phyloP scores from a whole-genome alignment of 2,113 vertebrate species.

The Seriola aureovittata region DNA sequence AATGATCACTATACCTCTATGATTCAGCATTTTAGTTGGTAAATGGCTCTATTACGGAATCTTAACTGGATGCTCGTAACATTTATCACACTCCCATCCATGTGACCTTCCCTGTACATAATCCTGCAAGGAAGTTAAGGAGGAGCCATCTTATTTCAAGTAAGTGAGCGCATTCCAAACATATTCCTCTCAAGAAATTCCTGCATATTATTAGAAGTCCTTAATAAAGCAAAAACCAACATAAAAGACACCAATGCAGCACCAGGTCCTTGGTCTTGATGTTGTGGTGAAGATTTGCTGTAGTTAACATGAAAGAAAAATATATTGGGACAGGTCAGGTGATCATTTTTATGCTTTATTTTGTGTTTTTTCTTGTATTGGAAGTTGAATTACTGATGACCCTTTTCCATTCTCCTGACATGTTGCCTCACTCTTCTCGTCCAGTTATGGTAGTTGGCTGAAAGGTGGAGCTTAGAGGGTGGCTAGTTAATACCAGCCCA shows the following conservation, averaged over 20 bases:
- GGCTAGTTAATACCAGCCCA: too few relatives aligned
- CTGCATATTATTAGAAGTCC: not conserved
- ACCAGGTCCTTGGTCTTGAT: conserved; percentile 29
- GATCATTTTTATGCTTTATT: not conserved
- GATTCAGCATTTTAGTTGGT: conserved; percentile 26
- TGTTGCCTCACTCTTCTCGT: too few relatives aligned
- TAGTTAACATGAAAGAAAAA: not conserved
- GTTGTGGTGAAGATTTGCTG: not conserved
- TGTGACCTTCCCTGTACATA: conserved; percentile 45
- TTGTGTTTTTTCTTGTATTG: not conserved
- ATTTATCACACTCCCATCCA: conserved; percentile 29
- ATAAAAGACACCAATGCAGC: not conserved
- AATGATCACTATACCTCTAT: not conserved
- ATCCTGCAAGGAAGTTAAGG: not conserved
- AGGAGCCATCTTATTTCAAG: not conserved
- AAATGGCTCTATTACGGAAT: conserved; percentile 34
- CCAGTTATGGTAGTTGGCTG: too few relatives aligned
- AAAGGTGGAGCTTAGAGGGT: too few relatives aligned
- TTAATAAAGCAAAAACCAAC: not conserved
- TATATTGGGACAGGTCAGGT: not conserved
- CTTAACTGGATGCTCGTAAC: conserved; percentile 47
- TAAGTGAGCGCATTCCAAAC: not conserved
- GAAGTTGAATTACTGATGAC: not conserved
- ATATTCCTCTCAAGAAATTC: not conserved
- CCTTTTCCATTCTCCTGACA: too few relatives aligned